Percentiles rank a stretch among this genome's conserved stretches.
Conservation (phyloP, 2,797 vertebrate species). For the Acridotheres tristis region DNA sequence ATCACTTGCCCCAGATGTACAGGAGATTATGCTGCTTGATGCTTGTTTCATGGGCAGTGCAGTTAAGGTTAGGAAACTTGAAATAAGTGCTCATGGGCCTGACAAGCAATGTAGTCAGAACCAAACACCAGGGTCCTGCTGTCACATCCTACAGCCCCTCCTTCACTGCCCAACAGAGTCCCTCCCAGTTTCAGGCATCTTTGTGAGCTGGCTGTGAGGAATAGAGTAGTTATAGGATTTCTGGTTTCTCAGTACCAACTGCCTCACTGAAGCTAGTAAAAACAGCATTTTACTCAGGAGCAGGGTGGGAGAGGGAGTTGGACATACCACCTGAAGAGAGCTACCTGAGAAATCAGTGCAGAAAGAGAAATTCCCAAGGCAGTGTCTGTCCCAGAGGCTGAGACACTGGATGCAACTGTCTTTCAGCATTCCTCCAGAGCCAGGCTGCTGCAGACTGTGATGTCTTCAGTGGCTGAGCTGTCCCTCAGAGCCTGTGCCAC, state of each 20-base stretch:
- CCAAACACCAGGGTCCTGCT: neutral
- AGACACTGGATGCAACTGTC: neutral
- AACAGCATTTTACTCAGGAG: neutral
- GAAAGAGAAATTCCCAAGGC: neutral
- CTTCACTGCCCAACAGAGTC: neutral
- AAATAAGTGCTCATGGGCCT: neutral
- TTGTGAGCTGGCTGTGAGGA: neutral
- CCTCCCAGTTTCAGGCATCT: fast-evolving
- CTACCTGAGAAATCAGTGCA: neutral
- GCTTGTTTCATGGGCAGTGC: neutral
- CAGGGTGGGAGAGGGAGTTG: neutral
- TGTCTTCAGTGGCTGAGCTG: neutral
- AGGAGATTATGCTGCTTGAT: conserved; percentile 8
- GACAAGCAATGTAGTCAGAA: neutral
- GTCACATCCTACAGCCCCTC: neutral
- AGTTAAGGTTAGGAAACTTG: neutral
- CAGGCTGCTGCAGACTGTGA: neutral
- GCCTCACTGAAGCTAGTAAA: neutral
- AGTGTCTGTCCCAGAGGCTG: neutral
- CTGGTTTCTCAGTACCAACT: neutral
- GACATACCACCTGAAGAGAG: neutral
- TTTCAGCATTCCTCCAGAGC: neutral
- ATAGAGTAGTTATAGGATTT: neutral
- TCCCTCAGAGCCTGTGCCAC: neutral
- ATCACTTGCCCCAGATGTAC: neutral